A percentile compares a stretch with the other conserved stretches of the same genome.
These are phyloP conservation scores for Micromesistius poutassou DNA, from an alignment of 2,797 vertebrate species.

Conservation along the genomic window DNA sequence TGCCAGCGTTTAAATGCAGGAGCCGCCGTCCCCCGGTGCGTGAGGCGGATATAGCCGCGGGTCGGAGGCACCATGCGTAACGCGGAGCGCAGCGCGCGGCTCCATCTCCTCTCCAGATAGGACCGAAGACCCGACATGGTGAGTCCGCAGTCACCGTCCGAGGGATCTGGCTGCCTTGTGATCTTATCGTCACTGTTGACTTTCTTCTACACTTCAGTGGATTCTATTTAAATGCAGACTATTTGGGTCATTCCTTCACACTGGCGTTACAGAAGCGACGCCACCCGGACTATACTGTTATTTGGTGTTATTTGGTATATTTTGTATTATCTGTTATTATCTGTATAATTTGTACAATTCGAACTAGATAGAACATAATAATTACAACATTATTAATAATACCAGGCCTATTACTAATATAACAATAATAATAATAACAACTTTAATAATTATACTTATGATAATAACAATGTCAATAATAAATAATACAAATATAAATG, in stretches of 20 bases:
- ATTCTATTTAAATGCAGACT: no score
- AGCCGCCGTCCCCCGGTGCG: slow-evolving; percentile 64
- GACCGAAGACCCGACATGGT: slow-evolving; percentile 9
- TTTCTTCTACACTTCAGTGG: not conserved
- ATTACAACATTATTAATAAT: not conserved
- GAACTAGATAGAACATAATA: not conserved
- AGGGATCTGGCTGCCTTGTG: not conserved
- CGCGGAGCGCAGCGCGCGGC: slow-evolving; percentile 49
- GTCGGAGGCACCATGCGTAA: slow-evolving; percentile 67
- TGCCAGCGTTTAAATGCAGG: slow-evolving; percentile 71
- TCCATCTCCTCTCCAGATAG: slow-evolving; percentile 66
- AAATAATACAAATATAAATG: not conserved
- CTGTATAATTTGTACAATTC: not conserved
- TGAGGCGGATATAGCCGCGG: slow-evolving; percentile 59
- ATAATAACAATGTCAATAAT: not conserved
- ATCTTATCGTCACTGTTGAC: not conserved
- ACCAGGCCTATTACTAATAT: not conserved
- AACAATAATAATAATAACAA: not conserved
- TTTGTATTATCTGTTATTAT: not conserved
- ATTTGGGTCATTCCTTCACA: no score
- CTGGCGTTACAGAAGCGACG: no score
- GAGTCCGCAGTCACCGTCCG: not conserved
- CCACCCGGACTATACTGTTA: no score
- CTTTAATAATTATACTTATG: not conserved
- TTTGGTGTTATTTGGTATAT: not conserved